A percentile compares a stretch with the other conserved stretches of the same genome.
Evolutionary conservation across 2,113 vertebrate genomes (phyloP).

Genomic region (Alexandromys fortis): DNA sequence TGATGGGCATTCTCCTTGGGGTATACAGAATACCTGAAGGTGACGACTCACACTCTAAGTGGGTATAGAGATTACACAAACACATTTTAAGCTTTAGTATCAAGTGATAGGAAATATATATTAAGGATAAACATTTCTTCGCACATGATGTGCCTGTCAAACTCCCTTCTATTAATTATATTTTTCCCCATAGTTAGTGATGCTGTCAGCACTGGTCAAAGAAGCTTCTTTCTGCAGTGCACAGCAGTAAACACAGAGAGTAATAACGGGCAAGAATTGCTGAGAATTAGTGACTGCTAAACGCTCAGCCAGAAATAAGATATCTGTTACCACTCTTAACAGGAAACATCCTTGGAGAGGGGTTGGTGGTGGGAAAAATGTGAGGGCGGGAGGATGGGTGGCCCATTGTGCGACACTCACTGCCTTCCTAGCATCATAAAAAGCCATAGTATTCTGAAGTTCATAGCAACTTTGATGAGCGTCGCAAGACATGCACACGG

Average conservation of each 20-base stretch:
- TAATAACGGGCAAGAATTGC: not conserved
- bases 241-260: not conserved
- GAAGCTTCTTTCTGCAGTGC: not conserved
- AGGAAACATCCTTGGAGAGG: not conserved
- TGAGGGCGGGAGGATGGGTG: not conserved
- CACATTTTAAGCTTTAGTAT: not conserved
- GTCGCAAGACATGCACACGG: too few relatives aligned
- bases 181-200: not conserved
- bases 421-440: not conserved
- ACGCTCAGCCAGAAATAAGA: not conserved
- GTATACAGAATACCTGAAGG: not conserved
- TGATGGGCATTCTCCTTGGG: not conserved
- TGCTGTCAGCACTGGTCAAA: not conserved
- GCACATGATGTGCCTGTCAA: not conserved
- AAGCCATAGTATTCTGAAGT: not conserved
- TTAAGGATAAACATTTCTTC: not conserved
- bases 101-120: not conserved
- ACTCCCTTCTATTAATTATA: not conserved
- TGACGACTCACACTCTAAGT: fast-evolving
- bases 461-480: not conserved
- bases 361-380: not conserved
- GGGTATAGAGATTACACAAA: not conserved
- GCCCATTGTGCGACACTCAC: fast-evolving
- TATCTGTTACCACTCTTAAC: too few relatives aligned
- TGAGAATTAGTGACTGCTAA: not conserved